Percentiles rank a stretch among this genome's conserved stretches.
Conservation (phyloP, 2,797 vertebrate genomes). For the Setipinna tenuifilis region DNA sequence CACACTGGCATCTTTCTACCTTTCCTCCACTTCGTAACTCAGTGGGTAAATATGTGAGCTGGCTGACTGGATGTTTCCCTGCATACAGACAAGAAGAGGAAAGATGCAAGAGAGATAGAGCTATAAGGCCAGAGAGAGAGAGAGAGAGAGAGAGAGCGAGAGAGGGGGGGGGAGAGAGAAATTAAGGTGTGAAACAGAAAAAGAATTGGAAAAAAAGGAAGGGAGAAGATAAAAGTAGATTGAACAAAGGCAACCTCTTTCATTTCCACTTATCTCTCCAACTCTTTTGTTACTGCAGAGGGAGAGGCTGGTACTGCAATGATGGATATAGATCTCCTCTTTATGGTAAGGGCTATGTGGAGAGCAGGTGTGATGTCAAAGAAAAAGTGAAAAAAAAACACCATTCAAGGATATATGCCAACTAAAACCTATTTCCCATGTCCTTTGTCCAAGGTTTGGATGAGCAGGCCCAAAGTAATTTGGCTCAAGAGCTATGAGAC, state of each 20-base stretch:
- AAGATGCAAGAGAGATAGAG: neutral
- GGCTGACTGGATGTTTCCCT: neutral
- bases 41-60: slow-evolving; percentile 1
- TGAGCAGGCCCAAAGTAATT: neutral
- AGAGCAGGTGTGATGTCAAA: slow-evolving; percentile 14
- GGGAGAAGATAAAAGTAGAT: neutral
- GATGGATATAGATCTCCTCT: slow-evolving; percentile 9
- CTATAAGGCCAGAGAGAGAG: neutral
- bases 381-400: neutral
- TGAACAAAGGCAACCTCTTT: neutral
- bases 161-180: neutral
- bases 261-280: slow-evolving; percentile 1
- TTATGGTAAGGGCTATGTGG: neutral
- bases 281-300: neutral
- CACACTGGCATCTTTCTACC: slow-evolving; percentile 14
- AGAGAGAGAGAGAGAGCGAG: neutral
- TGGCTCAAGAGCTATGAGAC: slow-evolving; percentile 17
- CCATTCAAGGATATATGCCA: neutral
- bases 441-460: slow-evolving; percentile 4
- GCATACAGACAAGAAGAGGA: neutral
- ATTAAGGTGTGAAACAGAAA: neutral
- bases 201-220: neutral
- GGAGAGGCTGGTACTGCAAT: neutral
- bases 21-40: neutral
- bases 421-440: neutral